These are phyloP conservation scores for Sarcophaga subvicina DNA, from an alignment of 2,888 invertebrate species.

Conservation along the genomic window DNA sequence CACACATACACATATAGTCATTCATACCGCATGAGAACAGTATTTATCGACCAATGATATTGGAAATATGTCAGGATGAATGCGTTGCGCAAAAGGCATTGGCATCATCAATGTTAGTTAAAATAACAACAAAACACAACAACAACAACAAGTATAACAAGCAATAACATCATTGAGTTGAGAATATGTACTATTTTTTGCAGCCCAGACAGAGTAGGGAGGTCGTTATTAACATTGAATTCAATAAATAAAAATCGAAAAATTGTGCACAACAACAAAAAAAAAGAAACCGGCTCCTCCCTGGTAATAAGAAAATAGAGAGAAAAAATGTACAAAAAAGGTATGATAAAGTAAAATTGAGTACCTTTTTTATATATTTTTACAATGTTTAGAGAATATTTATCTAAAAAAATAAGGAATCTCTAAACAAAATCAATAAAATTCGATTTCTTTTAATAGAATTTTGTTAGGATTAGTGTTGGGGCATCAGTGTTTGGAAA, in stretches of 20 bases:
- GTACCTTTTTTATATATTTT: not conserved
- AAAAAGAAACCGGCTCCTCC: slow-evolving; percentile 52
- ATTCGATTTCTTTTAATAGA: too few species aligned
- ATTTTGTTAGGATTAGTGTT: too few species aligned
- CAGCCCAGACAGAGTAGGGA: slow-evolving; percentile 32
- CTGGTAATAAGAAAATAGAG: slow-evolving; percentile 21
- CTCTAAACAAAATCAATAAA: too few species aligned
- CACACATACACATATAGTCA: not conserved
- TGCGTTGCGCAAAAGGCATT: slow-evolving; percentile 70
- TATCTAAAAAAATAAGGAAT: too few species aligned
- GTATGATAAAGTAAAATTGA: not conserved
- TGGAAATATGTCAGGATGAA: slow-evolving; percentile 81
- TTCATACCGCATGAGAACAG: slow-evolving; percentile 50
- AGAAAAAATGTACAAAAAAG: not conserved
- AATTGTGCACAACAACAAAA: not conserved
- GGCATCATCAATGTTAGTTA: slow-evolving; percentile 63
- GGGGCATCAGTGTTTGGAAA: too few species aligned
- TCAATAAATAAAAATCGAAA: slow-evolving; percentile 58
- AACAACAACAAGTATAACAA: slow-evolving; percentile 31
- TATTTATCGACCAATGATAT: slow-evolving; percentile 81
- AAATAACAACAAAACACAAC: slow-evolving; percentile 30
- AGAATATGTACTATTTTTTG: not conserved
- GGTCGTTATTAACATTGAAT: slow-evolving; percentile 60
- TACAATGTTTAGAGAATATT: too few species aligned
- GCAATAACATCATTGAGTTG: not conserved